These are phyloP conservation scores for Proteles cristata DNA, from an alignment of 2,113 vertebrate genomes.

Conservation along the genomic window DNA sequence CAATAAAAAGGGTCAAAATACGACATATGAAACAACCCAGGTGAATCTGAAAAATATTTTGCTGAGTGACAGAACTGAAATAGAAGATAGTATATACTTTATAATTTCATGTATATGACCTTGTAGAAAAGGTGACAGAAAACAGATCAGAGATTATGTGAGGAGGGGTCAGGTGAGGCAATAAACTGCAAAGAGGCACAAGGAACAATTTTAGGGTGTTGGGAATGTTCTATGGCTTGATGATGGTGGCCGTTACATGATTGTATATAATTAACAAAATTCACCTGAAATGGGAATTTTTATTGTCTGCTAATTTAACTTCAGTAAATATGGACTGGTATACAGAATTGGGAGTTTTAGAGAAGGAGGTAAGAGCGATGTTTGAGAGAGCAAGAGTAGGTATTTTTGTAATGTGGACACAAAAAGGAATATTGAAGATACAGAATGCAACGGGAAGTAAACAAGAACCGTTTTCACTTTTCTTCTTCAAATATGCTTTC, in stretches of 20 bases:
- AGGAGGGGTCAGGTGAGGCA: not conserved
- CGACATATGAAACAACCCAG: not conserved
- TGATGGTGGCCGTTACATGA: not conserved
- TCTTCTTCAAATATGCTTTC: constrained; percentile 13
- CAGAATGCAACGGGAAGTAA: not conserved
- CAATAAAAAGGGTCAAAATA: not conserved
- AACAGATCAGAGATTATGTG: not conserved
- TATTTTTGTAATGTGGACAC: not conserved
- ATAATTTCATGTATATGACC: not conserved
- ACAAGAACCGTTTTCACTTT: not conserved
- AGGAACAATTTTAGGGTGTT: too few relatives aligned
- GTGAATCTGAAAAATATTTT: not conserved
- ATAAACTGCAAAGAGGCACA: not conserved
- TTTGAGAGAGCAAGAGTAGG: not conserved
- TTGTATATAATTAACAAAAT: not conserved
- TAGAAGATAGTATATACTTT: not conserved
- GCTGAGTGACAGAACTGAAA: not conserved
- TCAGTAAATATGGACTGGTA: not conserved
- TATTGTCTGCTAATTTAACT: not conserved
- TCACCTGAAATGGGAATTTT: not conserved
- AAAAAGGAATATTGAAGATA: not conserved
- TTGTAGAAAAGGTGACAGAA: not conserved
- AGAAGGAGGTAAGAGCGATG: not conserved
- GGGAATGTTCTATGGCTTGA: not conserved
- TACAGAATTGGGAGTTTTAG: not conserved